phyloP scores from a whole-genome alignment of 1,140 invertebrate species.

The Drosophila busckii region DNA sequence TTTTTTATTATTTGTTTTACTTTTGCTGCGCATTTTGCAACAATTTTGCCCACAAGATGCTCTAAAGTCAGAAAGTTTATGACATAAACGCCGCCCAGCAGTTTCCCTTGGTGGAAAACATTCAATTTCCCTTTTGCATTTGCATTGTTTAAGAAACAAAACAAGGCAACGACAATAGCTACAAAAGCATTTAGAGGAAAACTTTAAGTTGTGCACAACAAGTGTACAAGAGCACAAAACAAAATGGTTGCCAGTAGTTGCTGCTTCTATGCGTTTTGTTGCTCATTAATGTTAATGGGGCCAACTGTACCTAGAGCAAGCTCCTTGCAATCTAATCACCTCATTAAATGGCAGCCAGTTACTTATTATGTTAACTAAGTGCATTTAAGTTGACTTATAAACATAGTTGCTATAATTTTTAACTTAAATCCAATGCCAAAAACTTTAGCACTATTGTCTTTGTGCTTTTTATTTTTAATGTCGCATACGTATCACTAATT shows the following conservation, averaged over 20 bases:
- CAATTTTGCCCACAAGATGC: constrained; percentile 42
- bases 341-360: no score
- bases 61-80: constrained; percentile 52
- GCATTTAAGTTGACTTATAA: no score
- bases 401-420: no score
- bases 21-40: constrained; percentile 63
- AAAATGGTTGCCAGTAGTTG: constrained; percentile 1
- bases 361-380: no score
- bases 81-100: constrained; percentile 29
- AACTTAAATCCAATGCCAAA: no score
- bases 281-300: constrained; percentile 44
- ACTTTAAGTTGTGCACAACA: constrained; percentile 38
- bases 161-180: constrained; percentile 6
- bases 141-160: constrained; percentile 51
- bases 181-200: constrained; percentile 9
- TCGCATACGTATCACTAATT: not conserved
- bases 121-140: constrained; percentile 61
- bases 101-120: constrained; percentile 20
- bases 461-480: no score
- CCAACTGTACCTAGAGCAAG: no score
- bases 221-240: constrained; percentile 16
- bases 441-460: no score
- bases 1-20: constrained; percentile 2
- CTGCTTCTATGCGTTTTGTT: not conserved
- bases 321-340: constrained; percentile 42